Conservation (phyloP, 2,888 invertebrate genomes). For the Acanthosoma haemorrhoidale region DNA sequence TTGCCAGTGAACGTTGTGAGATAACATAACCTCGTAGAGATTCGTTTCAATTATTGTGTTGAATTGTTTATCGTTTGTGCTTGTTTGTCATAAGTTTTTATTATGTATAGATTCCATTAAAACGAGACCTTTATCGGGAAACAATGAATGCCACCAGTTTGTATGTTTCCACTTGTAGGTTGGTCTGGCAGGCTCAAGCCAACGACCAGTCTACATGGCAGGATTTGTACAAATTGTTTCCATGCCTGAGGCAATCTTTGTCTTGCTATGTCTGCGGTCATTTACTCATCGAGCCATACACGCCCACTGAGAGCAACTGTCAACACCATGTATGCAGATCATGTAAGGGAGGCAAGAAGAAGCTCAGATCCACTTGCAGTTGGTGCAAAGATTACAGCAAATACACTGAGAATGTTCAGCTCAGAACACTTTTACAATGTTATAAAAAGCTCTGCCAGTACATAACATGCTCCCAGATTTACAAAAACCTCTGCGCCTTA, state of each 20-base stretch:
- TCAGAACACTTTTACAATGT: slow-evolving; percentile 76
- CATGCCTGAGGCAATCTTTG: slow-evolving; percentile 77
- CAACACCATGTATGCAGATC: slow-evolving; percentile 83
- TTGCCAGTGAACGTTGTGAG: slow-evolving; percentile 3
- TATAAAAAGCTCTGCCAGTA: slow-evolving; percentile 85
- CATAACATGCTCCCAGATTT: slow-evolving; percentile 67
- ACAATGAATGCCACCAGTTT: slow-evolving; percentile 74
- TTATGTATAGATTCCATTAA: not conserved
- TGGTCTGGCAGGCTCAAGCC: slow-evolving; percentile 69
- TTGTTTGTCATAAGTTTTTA: not conserved
- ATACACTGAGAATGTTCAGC: slow-evolving; percentile 74
- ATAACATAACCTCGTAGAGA: not conserved
- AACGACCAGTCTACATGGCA: slow-evolving; percentile 51
- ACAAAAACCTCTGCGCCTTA: slow-evolving; percentile 52
- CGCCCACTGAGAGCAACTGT: slow-evolving; percentile 71
- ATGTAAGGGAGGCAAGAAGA: slow-evolving; percentile 79
- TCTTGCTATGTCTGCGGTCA: slow-evolving; percentile 86
- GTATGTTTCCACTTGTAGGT: slow-evolving; percentile 74
- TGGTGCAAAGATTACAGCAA: slow-evolving; percentile 80
- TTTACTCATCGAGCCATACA: slow-evolving; percentile 73
- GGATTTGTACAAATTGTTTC: slow-evolving; percentile 53
- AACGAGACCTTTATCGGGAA: not conserved
- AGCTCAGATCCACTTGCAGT: slow-evolving; percentile 74
- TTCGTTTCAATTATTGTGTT: not conserved
- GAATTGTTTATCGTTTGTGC: not conserved